Percentiles rank a stretch among this genome's conserved stretches.
Evolutionary conservation across 1,140 invertebrate genomes (phyloP).

Genomic region (Charaxes varanes): DNA sequence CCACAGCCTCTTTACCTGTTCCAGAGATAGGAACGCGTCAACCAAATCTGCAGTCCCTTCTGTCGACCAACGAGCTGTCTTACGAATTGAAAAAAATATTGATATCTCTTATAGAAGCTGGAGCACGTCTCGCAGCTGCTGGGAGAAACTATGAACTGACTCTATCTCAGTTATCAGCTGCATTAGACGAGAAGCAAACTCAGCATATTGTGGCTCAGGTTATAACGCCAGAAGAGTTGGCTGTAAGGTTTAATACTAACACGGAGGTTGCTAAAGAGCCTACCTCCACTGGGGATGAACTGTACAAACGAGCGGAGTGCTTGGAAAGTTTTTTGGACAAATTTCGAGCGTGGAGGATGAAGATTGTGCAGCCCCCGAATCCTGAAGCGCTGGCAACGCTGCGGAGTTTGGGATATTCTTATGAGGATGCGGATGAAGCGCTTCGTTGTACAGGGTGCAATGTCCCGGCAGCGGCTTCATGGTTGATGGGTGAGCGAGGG

Average conservation of each 20-base stretch:
- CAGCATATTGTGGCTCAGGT: conserved; percentile 43
- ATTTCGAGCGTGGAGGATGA: conserved; percentile 47
- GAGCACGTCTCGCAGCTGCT: conserved; percentile 49
- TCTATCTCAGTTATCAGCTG: conserved; percentile 46
- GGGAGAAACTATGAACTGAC: conserved; percentile 52
- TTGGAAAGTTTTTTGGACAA: conserved; percentile 55
- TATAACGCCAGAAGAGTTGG: conserved; percentile 55
- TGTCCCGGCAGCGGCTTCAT: conserved; percentile 55
- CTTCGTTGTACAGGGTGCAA: conserved; percentile 47
- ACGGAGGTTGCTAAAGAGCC: conserved; percentile 10
- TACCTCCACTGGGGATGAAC: conserved; percentile 19
- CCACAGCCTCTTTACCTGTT: conserved; percentile 46
- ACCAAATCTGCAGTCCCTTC: conserved; percentile 52
- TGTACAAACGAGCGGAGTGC: conserved; percentile 43
- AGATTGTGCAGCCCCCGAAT: conserved; percentile 42
- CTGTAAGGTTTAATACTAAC: conserved; percentile 35
- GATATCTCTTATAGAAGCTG: conserved; percentile 60
- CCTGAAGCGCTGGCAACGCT: conserved; percentile 41
- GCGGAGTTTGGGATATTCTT: conserved; percentile 46
- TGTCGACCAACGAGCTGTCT: conserved; percentile 59
- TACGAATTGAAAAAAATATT: conserved; percentile 56
- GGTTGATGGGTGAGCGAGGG: conserved; percentile 53
- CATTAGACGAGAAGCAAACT: conserved; percentile 39
- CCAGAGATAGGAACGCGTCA: conserved; percentile 37
- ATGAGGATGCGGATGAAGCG: conserved; percentile 40